phyloP scores from a whole-genome alignment of 2,113 vertebrate genomes.

The Poecilia latipinna region DNA sequence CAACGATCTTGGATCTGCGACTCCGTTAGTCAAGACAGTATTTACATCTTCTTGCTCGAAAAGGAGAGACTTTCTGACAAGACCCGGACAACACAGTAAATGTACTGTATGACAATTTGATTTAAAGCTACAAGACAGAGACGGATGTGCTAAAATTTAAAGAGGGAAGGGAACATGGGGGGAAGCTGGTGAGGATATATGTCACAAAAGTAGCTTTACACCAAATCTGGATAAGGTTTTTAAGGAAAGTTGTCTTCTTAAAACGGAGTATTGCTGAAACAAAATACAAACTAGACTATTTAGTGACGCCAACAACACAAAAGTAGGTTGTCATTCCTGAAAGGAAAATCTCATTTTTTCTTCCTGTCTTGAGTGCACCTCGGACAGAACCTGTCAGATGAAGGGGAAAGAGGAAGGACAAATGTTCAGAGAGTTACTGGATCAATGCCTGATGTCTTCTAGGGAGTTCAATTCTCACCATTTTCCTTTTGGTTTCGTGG shows the following conservation, averaged over 20 bases:
- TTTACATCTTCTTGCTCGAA: slow-evolving; percentile 13
- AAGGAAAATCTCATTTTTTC: slow-evolving; percentile 85
- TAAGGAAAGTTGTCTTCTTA: slow-evolving; percentile 55
- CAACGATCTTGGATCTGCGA: slow-evolving; percentile 55
- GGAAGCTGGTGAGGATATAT: slow-evolving; percentile 3
- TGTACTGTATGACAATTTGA: slow-evolving; percentile 12
- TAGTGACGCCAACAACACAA: slow-evolving; percentile 62
- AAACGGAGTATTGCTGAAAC: slow-evolving; percentile 36
- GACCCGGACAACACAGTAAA: slow-evolving; percentile 15
- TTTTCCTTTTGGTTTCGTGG: slow-evolving; percentile 99
- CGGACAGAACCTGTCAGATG: slow-evolving; percentile 90
- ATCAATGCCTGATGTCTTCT: neutral
- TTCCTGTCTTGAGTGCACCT: slow-evolving; percentile 95
- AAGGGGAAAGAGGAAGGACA: neutral
- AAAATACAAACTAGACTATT: slow-evolving; percentile 58
- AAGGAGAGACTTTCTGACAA: slow-evolving; percentile 22
- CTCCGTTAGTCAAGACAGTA: slow-evolving; percentile 20
- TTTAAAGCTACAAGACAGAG: slow-evolving; percentile 32
- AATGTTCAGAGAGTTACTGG: neutral
- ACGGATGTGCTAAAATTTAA: slow-evolving; percentile 22
- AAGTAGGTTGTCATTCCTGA: slow-evolving; percentile 22
- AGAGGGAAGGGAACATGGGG: neutral
- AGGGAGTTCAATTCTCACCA: slow-evolving; percentile 81
- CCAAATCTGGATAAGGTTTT: slow-evolving; percentile 53
- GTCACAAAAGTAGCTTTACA: slow-evolving; percentile 26